Base-by-base conservation (phyloP, 1,140 invertebrate species). In the Archivesica marissinica region DNA sequence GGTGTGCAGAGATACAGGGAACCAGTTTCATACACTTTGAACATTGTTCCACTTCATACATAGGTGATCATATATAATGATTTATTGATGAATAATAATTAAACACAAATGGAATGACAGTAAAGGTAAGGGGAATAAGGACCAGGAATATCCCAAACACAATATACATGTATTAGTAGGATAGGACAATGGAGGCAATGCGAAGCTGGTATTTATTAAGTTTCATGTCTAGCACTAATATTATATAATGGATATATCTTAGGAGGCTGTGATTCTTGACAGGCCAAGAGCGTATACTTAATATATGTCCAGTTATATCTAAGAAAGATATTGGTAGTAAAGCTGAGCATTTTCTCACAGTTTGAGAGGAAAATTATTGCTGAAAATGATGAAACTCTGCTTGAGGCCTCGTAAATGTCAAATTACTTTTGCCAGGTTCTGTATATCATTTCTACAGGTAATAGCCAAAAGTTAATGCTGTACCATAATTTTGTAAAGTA, bases 381-480 rank as follows among this genome's bases (percentile, higher is more conserved):
- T 70, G 15, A 38, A 70, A 38, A 47, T 47, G 17, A 44, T 38
- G 23, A 4, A 2, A 38, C 66, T 44, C 66, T 23, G 38, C 39
- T 13, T 41, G 66, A 44, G 6, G 13, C 39, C 38, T 70, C 66
- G 47, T 70, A 70, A 70, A 70, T 70, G 38, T 70, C 66, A 38
- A 23, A 38, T 44, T 25, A 25, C 66, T 44, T 70, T 70, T 70
- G 38, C 7, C 23, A 6, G 20, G 13, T 30, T 23, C 23, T 70
- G 66, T 70, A 70, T 47, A 70, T 47, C 38, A 70, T 70, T 70
- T 44, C n/a, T 70, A 70, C 66, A 70, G 66, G 66, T 70, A 47
- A 64, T 64, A 35, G 30, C 59, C 59, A 35, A 33, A 64, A 64
- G 59, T 33, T 35, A 2, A 9, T 59, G 54, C 54, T 28, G 54